phyloP scores from a whole-genome alignment of 2,888 invertebrate species.

The Leptarthrus brevirostris region DNA sequence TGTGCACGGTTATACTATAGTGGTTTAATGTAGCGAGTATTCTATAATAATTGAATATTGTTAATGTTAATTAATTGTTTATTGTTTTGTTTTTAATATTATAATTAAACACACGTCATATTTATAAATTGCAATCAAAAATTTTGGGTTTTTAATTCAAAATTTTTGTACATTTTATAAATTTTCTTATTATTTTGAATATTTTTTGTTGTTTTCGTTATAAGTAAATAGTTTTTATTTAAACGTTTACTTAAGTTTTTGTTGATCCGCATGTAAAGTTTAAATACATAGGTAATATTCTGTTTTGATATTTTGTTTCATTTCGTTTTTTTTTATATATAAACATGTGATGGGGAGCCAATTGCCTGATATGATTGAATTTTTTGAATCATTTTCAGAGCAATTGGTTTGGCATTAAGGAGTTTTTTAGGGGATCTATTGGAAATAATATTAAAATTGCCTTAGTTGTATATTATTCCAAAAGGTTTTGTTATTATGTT shows the following conservation, averaged over 20 bases:
- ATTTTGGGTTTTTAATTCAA: constrained; percentile 4
- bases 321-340: constrained; percentile 43
- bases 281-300: neutral
- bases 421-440: constrained; percentile 57
- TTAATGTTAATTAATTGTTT: neutral
- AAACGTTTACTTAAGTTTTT: constrained; percentile 2
- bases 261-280: neutral
- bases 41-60: no score
- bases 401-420: constrained; percentile 57
- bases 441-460: constrained; percentile 55
- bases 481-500: constrained; percentile 15
- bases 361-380: neutral
- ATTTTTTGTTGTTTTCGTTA: neutral
- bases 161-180: constrained; percentile 13
- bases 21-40: neutral
- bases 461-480: no score
- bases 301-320: constrained; percentile 41
- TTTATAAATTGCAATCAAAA: constrained; percentile 29
- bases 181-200: constrained; percentile 21
- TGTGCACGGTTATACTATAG: no score
- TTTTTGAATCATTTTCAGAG: neutral
- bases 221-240: neutral
- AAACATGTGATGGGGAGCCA: constrained; percentile 54
- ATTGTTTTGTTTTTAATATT: constrained; percentile 10
- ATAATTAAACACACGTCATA: constrained; percentile 36